A percentile compares a stretch with the other conserved stretches of the same genome.
Evolutionary conservation across 2,797 vertebrate genomes (phyloP).

Genomic region (Eulemur albifrons): DNA sequence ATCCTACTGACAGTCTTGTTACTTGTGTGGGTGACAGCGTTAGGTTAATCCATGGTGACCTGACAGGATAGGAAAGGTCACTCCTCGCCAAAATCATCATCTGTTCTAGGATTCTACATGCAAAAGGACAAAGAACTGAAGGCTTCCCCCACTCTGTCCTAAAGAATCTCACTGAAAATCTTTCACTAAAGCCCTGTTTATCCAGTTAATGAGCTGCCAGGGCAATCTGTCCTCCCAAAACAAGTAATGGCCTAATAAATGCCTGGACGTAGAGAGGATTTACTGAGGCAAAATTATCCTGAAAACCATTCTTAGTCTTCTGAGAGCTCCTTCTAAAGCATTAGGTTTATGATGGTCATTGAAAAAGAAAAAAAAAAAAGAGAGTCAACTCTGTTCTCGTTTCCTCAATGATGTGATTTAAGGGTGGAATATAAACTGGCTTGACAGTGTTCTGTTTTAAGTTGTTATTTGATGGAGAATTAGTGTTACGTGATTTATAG

Average conservation of each 20-base stretch:
- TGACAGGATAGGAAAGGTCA: background rate
- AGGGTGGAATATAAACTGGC: background rate
- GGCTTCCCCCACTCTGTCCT: background rate
- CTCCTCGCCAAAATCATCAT: background rate
- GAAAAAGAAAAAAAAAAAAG: background rate
- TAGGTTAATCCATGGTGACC: background rate
- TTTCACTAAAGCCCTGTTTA: background rate
- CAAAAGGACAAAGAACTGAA: background rate
- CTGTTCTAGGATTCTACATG: background rate
- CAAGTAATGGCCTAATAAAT: conserved; percentile 47
- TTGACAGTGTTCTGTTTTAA: background rate
- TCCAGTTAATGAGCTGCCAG: conserved; percentile 33
- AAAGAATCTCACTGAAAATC: background rate
- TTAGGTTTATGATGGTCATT: conserved; percentile 58
- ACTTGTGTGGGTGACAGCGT: background rate
- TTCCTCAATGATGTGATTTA: background rate
- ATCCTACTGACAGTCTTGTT: background rate
- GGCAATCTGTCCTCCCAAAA: conserved; percentile 30
- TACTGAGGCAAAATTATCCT: conserved; percentile 35
- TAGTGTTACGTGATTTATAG: background rate
- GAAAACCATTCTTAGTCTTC: conserved; percentile 25
- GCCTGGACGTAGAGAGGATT: background rate
- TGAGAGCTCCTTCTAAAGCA: conserved; percentile 32
- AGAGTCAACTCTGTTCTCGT: background rate
- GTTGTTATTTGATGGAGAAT: background rate